phyloP scores from a whole-genome alignment of 2,797 vertebrate species.

The Muscicapa striata region DNA sequence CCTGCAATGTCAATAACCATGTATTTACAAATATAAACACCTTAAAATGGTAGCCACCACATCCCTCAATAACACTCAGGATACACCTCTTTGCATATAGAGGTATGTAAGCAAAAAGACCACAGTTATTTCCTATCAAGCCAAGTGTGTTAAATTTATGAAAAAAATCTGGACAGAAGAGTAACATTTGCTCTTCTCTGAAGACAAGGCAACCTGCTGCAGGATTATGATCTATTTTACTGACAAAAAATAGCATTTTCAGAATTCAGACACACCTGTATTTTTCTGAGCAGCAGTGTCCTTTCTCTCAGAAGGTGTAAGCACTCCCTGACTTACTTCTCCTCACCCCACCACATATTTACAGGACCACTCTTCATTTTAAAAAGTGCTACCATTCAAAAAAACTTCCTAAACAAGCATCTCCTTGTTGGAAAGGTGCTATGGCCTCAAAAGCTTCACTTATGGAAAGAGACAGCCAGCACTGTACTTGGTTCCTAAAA shows the following conservation, averaged over 20 bases:
- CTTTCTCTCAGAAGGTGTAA: not conserved
- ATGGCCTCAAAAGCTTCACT: not conserved
- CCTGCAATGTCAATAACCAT: not conserved
- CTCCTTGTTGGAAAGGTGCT: not conserved
- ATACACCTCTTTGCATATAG: not conserved
- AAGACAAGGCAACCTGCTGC: not conserved
- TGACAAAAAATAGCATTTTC: not conserved
- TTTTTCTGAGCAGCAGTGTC: not conserved
- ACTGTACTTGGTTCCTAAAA: not conserved
- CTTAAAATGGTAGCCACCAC: not conserved
- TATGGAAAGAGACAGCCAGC: not conserved
- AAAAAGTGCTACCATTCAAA: not conserved
- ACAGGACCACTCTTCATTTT: not conserved
- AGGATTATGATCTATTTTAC: not conserved
- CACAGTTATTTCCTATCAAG: not conserved
- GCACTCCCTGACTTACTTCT: not conserved
- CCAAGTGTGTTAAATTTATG: not conserved
- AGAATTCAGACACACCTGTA: not conserved
- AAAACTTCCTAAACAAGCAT: not conserved
- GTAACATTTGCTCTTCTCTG: not conserved
- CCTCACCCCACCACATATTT: not conserved
- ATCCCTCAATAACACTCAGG: not conserved
- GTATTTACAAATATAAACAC: not conserved
- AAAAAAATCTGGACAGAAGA: not conserved
- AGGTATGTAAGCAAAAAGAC: not conserved